These are phyloP conservation scores for Astatotilapia flaviijosephi DNA, from an alignment of 2,113 vertebrate genomes.

Conservation along the genomic window DNA sequence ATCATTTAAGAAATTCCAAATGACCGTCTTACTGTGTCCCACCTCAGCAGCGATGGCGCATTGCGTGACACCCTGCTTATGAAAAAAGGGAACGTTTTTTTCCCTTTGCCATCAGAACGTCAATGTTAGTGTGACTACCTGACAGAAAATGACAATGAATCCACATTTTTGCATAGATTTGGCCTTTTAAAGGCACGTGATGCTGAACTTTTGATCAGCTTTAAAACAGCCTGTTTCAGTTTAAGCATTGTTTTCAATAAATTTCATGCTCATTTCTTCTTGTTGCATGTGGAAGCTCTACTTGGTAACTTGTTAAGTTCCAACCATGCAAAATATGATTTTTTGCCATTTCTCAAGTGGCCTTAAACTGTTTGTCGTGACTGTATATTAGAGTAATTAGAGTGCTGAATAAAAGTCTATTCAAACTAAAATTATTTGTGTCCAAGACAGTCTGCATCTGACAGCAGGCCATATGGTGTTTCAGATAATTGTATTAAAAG, in stretches of 20 bases:
- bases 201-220: neutral
- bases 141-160: neutral
- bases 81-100: neutral
- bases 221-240: neutral
- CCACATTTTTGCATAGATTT: neutral
- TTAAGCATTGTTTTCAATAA: neutral
- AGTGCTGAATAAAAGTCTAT: too few species aligned
- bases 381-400: neutral
- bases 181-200: neutral
- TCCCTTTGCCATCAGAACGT: neutral
- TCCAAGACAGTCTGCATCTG: too few species aligned
- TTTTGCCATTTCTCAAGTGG: neutral
- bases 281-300: neutral
- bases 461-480: too few species aligned
- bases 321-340: neutral
- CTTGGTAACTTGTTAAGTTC: neutral
- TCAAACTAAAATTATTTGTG: too few species aligned
- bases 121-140: neutral
- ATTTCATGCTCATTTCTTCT: neutral
- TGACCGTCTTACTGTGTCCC: neutral
- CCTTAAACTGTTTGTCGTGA: neutral
- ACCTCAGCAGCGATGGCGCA: neutral
- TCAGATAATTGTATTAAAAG: too few species aligned
- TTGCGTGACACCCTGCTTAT: neutral
- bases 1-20: neutral